Evolutionary conservation across 2,888 invertebrate species (phyloP), one percentile per base, ranked within the genome.

Genomic region (Cecidostiba fungosa): DNA sequence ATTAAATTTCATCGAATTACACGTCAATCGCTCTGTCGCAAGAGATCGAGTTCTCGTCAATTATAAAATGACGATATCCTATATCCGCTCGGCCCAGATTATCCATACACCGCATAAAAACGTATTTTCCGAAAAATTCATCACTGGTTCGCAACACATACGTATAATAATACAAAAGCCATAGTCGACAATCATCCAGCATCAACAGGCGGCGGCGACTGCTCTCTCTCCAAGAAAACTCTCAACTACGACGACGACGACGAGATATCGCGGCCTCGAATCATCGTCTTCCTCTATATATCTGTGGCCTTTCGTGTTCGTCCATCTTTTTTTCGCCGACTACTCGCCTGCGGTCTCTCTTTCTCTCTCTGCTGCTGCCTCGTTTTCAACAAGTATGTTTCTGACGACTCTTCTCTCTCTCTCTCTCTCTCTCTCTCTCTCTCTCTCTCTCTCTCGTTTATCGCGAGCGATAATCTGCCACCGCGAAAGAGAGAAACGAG

Each of bases 391-490:
- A 85, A 76, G 81, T 88, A 81, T 86, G 78, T 81, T 83, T 77
- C 81, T 77, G 85, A 82, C 70, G 85, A 47, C 72, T 47, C 39
- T 19, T 59, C 23, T 29, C 29, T 16, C 26, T 36, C 14, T 16
- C 29, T 26, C 8, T 19, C n/a, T 4, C 54, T 77, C 66, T 10
- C 78, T 73, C 73, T 80, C 84, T 62, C 36, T 23, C 66, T 3
- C 66, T 78, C 54, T n/a, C 59, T 78, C 73, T 73, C 4, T 1
- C 36, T 72, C 72, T 72, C 69, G 69, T 66, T 82, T 84, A 86
- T 86, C 86, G 82, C 82, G 47, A 16, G 29, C 82, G 85, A 86
- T 86, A 86, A 86, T 86, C 86, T 86, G 86, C 86, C 85, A 86
- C 86, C 77, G 86, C 77, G 80, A 23, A 50, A 32, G 50, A 43